Percentiles rank a stretch among this genome's conserved stretches.
Evolutionary conservation across 2,797 vertebrate species (phyloP).

Genomic region (Gymnopithys bicolor): DNA sequence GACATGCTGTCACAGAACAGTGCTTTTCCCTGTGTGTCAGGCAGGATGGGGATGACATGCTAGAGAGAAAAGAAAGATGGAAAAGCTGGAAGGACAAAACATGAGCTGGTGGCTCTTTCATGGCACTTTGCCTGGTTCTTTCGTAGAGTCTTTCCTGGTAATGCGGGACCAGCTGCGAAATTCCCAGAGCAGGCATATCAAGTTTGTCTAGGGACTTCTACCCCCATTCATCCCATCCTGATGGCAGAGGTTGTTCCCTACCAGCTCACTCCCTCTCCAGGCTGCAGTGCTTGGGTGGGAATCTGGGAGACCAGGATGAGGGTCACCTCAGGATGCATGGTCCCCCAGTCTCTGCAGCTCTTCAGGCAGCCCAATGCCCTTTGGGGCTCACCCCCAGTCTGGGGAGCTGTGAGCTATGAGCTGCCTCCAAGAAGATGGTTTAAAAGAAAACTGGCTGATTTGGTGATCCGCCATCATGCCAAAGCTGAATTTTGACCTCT

Average conservation of each 20-base stretch:
- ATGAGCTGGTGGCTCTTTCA: neutral
- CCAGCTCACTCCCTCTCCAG: neutral
- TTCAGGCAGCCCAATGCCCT: neutral
- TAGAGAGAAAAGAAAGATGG: neutral
- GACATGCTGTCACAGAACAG: neutral
- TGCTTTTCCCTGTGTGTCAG: accelerated
- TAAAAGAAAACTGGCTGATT: neutral
- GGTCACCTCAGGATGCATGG: accelerated
- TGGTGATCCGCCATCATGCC: neutral
- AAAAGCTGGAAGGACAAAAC: neutral
- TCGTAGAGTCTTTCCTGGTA: neutral
- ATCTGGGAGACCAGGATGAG: accelerated
- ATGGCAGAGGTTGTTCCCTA: neutral
- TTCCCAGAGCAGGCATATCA: neutral
- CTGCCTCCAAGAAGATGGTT: neutral
- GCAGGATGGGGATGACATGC: neutral
- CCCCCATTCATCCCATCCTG: neutral
- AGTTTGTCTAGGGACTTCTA: neutral
- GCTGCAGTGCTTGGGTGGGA: neutral
- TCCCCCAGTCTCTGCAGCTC: neutral
- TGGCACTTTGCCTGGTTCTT: neutral
- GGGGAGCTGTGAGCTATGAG: neutral
- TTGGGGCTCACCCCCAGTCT: neutral
- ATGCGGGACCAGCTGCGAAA: neutral
- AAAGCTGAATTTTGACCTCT: neutral